Evolutionary conservation across 2,797 vertebrate species (phyloP), one percentile per base, ranked within the genome.

Genomic region (Characodon lateralis): DNA sequence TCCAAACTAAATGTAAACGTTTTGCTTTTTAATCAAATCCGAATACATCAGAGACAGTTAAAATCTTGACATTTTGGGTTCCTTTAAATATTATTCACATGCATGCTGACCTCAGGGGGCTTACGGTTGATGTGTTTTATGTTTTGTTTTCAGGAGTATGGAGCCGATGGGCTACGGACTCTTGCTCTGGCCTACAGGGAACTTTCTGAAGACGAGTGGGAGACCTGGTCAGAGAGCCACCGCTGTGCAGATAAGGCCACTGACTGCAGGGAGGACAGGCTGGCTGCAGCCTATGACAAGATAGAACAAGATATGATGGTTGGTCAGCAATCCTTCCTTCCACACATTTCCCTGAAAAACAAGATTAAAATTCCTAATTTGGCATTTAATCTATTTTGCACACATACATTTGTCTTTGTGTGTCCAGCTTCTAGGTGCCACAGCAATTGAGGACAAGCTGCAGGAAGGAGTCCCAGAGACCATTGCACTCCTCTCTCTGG

Each of bases 381-480:
- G 26, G 43, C 6, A 7, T 2, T 2, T 70, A 46, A 46, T 46
- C 13, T n/a, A 63, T 43, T 69, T 9, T 78, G 14, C 69, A 50
- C 68, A 48, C 77, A 26, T 71, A 6, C 20, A 22, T 41, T 77
- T 76, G 24, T 61, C 10, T 65, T 2, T 84, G 46, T 82, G 74
- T 76, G 61, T 87, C 1, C 69, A 99, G 98, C 94, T 99, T 63
- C 91, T 99, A 8, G 97, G 97, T 50, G 97, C 97, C n/a, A 98
- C 98, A 0, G 98, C 98, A 76, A 97, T 99, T 0, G 98, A 99
- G 76, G 98, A 99, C 92, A 99, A 98, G 83, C 93, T 99, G 77
- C 98, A 99, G 89, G 97, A 99, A 79, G 97, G 97, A 0, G 97
- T 99, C 35, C 96, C 97, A 0, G 97, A 98, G 91, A 99, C 98